Evolutionary conservation across 2,113 vertebrate genomes (phyloP).

Genomic region (Protomyctophum bolini): DNA sequence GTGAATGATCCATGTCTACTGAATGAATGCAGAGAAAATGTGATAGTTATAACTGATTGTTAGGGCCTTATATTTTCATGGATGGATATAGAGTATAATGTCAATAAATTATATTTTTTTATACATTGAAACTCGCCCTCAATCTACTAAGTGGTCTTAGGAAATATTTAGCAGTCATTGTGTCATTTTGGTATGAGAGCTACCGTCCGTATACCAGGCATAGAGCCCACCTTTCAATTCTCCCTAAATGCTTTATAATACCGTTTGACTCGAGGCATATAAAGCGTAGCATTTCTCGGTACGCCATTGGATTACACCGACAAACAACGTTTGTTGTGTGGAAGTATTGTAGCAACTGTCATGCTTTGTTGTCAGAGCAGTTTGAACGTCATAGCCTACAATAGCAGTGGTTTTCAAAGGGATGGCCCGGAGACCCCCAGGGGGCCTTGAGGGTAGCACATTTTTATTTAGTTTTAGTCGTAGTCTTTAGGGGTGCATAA

Average conservation of each 20-base stretch:
- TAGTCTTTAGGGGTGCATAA: too few relatives aligned
- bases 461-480: too few relatives aligned
- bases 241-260: neutral
- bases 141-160: neutral
- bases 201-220: neutral
- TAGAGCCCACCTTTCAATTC: neutral
- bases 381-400: too few relatives aligned
- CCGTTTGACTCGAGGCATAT: neutral
- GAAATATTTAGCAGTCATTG: conserved; percentile 1
- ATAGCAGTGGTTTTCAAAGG: too few relatives aligned
- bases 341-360: too few relatives aligned
- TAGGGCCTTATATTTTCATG: conserved; percentile 48
- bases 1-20: neutral
- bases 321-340: too few relatives aligned
- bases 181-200: neutral
- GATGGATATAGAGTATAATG: conserved; percentile 73
- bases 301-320: neutral
- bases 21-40: conserved; percentile 32
- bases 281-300: neutral
- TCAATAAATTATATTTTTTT: conserved; percentile 94
- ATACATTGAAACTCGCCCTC: conserved; percentile 81
- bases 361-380: too few relatives aligned
- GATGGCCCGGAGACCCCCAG: too few relatives aligned
- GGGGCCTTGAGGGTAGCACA: too few relatives aligned
- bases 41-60: conserved; percentile 42